phyloP scores from a whole-genome alignment of 35 echinoderm and acorn worm species.

The Apostichopus parvimensis region DNA sequence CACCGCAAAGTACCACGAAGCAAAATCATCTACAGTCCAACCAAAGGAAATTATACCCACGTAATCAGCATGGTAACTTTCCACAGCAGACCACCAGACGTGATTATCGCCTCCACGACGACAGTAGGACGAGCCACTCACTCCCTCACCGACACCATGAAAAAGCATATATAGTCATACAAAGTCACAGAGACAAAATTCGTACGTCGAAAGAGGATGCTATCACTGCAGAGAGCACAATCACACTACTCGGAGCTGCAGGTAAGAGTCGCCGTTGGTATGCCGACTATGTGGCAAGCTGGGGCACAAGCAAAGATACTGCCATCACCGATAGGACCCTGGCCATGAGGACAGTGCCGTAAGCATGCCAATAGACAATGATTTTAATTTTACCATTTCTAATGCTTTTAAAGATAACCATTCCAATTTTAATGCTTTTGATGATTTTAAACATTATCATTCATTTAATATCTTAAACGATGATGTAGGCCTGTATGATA shows the following conservation, averaged over 20 bases:
- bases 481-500: no score
- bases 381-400: not conserved
- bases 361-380: not conserved
- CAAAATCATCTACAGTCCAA: not conserved
- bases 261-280: not conserved
- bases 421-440: not conserved
- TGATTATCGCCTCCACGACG: not conserved
- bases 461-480: not conserved
- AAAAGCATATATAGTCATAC: not conserved
- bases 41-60: not conserved
- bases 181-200: no score
- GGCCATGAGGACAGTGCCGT: conserved; percentile 6
- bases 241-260: conserved; percentile 9
- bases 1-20: conserved; percentile 4
- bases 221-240: not conserved
- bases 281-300: not conserved
- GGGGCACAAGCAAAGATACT: conserved; percentile 12
- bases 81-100: conserved; percentile 1
- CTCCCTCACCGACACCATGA: not conserved
- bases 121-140: not conserved
- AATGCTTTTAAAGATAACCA: conserved; percentile 1
- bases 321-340: not conserved
- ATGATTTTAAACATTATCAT: not conserved
- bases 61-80: not conserved
- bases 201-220: not conserved